These are phyloP conservation scores for Melieria omissa DNA, from an alignment of 2,888 invertebrate species.

Conservation along the genomic window DNA sequence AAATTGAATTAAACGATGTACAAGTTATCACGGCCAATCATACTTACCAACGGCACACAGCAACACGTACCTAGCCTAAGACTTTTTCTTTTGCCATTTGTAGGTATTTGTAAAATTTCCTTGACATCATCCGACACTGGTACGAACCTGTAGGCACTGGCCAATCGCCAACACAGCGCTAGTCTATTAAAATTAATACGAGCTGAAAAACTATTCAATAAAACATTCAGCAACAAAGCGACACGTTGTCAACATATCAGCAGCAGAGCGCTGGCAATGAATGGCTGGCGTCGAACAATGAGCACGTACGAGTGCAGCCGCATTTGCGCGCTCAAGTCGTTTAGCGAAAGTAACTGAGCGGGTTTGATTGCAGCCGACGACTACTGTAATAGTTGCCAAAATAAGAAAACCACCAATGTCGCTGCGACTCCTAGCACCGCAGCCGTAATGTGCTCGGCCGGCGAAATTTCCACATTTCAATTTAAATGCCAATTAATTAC, in stretches of 20 bases:
- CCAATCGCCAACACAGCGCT: constrained; percentile 15
- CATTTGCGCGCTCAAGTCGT: constrained; percentile 15
- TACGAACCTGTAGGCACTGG: constrained; percentile 6
- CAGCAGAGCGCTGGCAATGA: constrained; percentile 5
- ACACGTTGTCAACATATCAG: not conserved
- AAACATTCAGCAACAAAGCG: not conserved
- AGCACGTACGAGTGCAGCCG: not conserved
- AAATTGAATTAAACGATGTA: no score
- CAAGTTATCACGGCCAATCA: no score
- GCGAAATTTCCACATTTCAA: constrained; percentile 1
- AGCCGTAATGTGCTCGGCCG: not conserved
- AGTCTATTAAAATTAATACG: constrained; percentile 21
- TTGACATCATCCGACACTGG: constrained; percentile 23
- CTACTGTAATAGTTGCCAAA: constrained; percentile 57
- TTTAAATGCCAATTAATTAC: not conserved
- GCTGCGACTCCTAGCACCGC: not conserved
- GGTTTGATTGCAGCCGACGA: constrained; percentile 49
- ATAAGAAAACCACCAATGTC: constrained; percentile 33
- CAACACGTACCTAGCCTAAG: no score
- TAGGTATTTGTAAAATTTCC: not conserved
- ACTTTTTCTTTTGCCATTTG: no score
- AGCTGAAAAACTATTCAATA: not conserved
- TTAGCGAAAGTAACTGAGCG: constrained; percentile 62
- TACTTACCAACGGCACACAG: no score
- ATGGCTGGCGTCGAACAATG: not conserved